Percentiles rank a stretch among this genome's conserved stretches.
Evolutionary conservation across 1,140 invertebrate species (phyloP).

Genomic region (Dinoponera quadriceps): DNA sequence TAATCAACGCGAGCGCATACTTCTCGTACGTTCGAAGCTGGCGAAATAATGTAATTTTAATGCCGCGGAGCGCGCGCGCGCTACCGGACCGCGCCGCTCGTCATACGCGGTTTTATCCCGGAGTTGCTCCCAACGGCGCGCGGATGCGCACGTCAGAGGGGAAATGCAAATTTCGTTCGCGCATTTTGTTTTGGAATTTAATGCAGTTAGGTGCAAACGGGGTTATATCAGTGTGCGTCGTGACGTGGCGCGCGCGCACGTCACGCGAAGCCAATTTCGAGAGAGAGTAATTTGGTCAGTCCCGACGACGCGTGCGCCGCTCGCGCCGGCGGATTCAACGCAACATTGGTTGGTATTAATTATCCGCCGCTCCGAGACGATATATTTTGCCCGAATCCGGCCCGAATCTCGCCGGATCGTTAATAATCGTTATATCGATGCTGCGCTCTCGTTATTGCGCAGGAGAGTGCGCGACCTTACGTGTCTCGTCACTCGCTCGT

Average conservation of each 20-base stretch:
- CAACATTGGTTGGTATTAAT: constrained; percentile 23
- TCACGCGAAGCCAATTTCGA: constrained; percentile 57
- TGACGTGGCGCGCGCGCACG: constrained; percentile 50
- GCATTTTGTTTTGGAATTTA: constrained; percentile 57
- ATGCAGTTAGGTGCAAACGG: constrained; percentile 54
- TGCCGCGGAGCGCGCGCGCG: constrained; percentile 34
- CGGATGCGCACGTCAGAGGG: constrained; percentile 22
- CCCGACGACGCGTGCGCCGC: constrained; percentile 22
- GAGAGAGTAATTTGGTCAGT: constrained; percentile 52
- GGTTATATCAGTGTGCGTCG: constrained; percentile 55
- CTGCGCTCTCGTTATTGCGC: too few relatives aligned
- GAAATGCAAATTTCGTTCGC: constrained; percentile 53
- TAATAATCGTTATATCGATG: too few relatives aligned
- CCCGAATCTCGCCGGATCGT: too few relatives aligned
- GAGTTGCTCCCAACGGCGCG: constrained; percentile 45
- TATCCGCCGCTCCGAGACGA: constrained; percentile 41
- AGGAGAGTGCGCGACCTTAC: too few relatives aligned
- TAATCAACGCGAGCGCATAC: constrained; percentile 58
- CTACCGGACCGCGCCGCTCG: constrained; percentile 22
- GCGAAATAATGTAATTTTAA: constrained; percentile 69
- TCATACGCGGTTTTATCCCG: constrained; percentile 58
- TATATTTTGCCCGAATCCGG: too few relatives aligned
- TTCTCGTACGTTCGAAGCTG: constrained; percentile 54
- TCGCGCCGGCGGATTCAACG: constrained; percentile 24
- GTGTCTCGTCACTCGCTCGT: too few relatives aligned